Evolutionary conservation across 1,140 invertebrate species (phyloP).

Genomic region (Pseudomyrmex concolor): DNA sequence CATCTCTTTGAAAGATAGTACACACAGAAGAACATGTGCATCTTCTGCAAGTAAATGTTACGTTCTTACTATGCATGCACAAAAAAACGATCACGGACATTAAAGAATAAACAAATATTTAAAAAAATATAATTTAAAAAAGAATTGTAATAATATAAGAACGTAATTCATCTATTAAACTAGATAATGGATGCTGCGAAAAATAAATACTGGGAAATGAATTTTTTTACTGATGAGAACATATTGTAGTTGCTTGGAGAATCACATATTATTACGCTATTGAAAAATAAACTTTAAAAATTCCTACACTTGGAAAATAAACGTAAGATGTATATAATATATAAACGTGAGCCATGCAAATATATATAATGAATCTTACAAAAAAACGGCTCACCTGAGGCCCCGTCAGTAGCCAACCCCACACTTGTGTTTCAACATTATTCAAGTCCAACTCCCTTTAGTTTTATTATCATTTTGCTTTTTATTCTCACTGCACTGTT

Average conservation of each 20-base stretch:
- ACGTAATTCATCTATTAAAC: conserved; percentile 17
- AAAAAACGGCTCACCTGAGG: conserved; percentile 82
- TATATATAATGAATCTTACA: conserved; percentile 61
- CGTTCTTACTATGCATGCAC: conserved; percentile 55
- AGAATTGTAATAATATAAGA: conserved; percentile 18
- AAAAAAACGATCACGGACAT: conserved; percentile 6
- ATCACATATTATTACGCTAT: conserved; percentile 77
- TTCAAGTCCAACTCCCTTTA: conserved; percentile 84
- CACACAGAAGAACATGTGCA: conserved; percentile 20
- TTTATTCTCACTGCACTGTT: conserved; percentile 13
- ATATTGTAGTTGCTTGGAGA: conserved; percentile 56
- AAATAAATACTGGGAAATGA: conserved; percentile 7
- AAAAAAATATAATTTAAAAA: background rate
- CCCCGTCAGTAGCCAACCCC: conserved; percentile 79
- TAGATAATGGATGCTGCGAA: background rate
- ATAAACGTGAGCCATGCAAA: conserved; percentile 72
- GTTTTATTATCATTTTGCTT: conserved; percentile 39
- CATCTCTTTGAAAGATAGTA: conserved; percentile 36
- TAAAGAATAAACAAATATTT: background rate
- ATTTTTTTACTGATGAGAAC: background rate
- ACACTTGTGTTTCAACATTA: conserved; percentile 79
- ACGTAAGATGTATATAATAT: conserved; percentile 44
- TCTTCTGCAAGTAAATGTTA: conserved; percentile 67
- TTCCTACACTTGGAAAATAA: conserved; percentile 82
- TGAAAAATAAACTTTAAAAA: conserved; percentile 40